Conservation (phyloP, 2,888 invertebrate genomes). For the Notodonta dromedarius region DNA sequence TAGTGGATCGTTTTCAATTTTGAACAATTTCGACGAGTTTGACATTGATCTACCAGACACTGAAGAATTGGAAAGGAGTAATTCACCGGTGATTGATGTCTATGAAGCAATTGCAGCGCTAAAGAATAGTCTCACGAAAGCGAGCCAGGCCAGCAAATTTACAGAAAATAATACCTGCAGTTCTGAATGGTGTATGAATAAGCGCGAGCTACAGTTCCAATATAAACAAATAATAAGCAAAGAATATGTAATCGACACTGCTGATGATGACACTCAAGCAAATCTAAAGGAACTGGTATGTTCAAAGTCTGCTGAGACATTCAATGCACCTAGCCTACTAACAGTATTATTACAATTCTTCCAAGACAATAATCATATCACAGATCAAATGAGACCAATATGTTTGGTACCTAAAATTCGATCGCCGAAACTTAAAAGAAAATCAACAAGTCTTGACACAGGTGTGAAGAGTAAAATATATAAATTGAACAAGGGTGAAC, state of each 20-base stretch:
- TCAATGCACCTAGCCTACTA: conserved; percentile 20
- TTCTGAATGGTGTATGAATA: conserved; percentile 26
- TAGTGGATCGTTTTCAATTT: conserved; percentile 35
- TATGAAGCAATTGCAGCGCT: conserved; percentile 48
- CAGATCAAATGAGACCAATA: conserved; percentile 8
- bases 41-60: conserved; percentile 11
- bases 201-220: conserved; percentile 14
- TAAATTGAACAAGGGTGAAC: not conserved
- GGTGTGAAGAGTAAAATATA: conserved; percentile 5
- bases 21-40: conserved; percentile 21
- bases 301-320: not conserved
- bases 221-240: conserved; percentile 1
- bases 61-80: conserved; percentile 23
- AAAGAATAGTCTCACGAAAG: conserved; percentile 10
- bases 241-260: not conserved
- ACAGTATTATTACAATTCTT: conserved; percentile 32
- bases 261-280: not conserved
- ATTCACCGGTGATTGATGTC: conserved; percentile 60
- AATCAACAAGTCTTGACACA: not conserved
- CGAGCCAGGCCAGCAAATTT: conserved; percentile 3
- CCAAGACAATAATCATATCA: conserved; percentile 12
- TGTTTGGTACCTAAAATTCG: not conserved
- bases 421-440: conserved; percentile 15
- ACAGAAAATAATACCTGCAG: conserved; percentile 13
- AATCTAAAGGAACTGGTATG: not conserved